A percentile compares a stretch with the other conserved stretches of the same genome.
Evolutionary conservation across 2,113 vertebrate genomes (phyloP).

Genomic region (Pseudopipra pipra): DNA sequence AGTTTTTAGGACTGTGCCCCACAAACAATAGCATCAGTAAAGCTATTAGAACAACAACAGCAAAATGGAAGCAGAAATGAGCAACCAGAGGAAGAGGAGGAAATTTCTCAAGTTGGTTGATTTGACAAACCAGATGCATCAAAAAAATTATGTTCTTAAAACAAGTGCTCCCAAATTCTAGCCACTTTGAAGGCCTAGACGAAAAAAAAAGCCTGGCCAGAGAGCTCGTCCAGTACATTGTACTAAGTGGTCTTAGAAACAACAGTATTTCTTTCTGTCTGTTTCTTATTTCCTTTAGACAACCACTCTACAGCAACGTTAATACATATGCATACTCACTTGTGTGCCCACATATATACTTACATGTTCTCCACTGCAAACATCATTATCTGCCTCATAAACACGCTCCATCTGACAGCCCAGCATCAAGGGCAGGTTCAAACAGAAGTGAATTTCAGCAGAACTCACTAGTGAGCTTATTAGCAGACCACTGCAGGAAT

Average conservation of each 20-base stretch:
- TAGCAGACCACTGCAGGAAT: slow-evolving; percentile 42
- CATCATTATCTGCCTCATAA: slow-evolving; percentile 49
- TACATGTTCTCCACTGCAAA: slow-evolving; percentile 16
- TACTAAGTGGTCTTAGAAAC: not conserved
- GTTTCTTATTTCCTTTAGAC: not conserved
- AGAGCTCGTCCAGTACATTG: not conserved
- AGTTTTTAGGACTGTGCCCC: not conserved
- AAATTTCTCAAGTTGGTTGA: not conserved
- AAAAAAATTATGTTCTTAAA: not conserved
- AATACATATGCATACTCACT: not conserved
- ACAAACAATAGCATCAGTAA: not conserved
- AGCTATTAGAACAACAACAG: not conserved
- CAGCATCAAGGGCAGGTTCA: slow-evolving; percentile 45
- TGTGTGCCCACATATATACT: not conserved
- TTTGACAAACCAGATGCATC: not conserved
- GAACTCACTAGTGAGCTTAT: slow-evolving; percentile 60
- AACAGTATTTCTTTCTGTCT: not conserved
- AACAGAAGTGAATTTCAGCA: slow-evolving; percentile 41
- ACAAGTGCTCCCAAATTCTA: not conserved
- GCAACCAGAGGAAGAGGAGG: not conserved
- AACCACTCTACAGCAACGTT: not conserved
- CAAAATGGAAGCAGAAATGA: not conserved
- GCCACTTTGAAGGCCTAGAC: not conserved
- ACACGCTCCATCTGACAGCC: slow-evolving; percentile 20
- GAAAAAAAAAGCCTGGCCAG: not conserved